These are phyloP conservation scores for Cosmia trapezina DNA, from an alignment of 2,888 invertebrate genomes.

Conservation along the genomic window DNA sequence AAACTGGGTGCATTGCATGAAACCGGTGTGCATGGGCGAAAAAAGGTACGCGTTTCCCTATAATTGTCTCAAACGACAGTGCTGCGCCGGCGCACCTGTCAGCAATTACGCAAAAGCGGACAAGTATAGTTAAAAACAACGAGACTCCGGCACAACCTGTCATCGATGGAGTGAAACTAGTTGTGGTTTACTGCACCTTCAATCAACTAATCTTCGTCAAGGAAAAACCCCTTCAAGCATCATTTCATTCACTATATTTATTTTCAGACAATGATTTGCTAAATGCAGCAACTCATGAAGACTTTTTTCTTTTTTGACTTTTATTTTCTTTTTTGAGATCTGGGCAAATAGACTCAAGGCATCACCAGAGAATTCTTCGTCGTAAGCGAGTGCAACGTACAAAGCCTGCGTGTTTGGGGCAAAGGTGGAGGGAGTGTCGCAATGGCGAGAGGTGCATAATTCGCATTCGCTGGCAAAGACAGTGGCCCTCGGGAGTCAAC, in stretches of 20 bases:
- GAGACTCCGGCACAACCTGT: slow-evolving; percentile 75
- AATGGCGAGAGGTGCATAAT: slow-evolving; percentile 80
- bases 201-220: slow-evolving; percentile 27
- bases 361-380: slow-evolving; percentile 10
- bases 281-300: slow-evolving; percentile 3
- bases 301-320: not conserved
- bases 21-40: slow-evolving; percentile 27
- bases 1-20: slow-evolving; percentile 5
- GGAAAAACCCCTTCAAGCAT: slow-evolving; percentile 10
- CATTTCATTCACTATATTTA: not conserved
- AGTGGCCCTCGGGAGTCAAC: slow-evolving; percentile 86
- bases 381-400: slow-evolving; percentile 7
- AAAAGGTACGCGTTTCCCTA: slow-evolving; percentile 67
- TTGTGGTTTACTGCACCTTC: slow-evolving; percentile 68
- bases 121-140: slow-evolving; percentile 75
- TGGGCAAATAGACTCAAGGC: not conserved
- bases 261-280: slow-evolving; percentile 2
- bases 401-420: slow-evolving; percentile 40
- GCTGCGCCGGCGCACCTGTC: slow-evolving; percentile 77
- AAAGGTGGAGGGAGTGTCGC: slow-evolving; percentile 62
- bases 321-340: not conserved
- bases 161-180: slow-evolving; percentile 78
- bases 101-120: slow-evolving; percentile 79
- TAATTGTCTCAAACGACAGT: slow-evolving; percentile 70
- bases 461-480: slow-evolving; percentile 80